phyloP scores from a whole-genome alignment of 1,140 invertebrate genomes.

The Drosophila yakuba region DNA sequence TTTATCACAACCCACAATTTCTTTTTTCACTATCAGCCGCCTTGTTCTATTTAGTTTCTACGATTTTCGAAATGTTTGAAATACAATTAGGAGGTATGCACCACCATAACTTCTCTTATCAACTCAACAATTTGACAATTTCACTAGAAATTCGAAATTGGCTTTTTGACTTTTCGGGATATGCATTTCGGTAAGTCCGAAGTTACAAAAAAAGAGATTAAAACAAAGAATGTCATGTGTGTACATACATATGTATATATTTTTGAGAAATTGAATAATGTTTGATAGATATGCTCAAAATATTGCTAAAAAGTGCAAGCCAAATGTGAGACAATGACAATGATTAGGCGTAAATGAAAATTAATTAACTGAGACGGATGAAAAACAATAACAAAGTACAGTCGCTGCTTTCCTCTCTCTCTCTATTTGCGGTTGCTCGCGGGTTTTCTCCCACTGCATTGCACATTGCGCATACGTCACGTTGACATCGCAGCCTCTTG shows the following conservation, averaged over 20 bases:
- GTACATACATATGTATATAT: not conserved
- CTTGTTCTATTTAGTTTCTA: not conserved
- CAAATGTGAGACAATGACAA: constrained; percentile 44
- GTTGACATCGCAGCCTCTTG: constrained; percentile 27
- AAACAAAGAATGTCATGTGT: too few species aligned
- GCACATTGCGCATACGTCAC: constrained; percentile 64
- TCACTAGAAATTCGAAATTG: not conserved
- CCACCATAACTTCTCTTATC: constrained; percentile 5
- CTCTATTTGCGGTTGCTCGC: not conserved
- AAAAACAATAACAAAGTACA: constrained; percentile 25
- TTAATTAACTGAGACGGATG: constrained; percentile 43
- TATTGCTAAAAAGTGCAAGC: too few species aligned
- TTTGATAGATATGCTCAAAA: too few species aligned
- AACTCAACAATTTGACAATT: not conserved
- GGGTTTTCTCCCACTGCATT: not conserved
- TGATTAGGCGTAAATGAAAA: constrained; percentile 57
- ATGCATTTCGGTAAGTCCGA: constrained; percentile 24
- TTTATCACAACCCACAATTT: constrained; percentile 10
- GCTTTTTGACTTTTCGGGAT: constrained; percentile 39
- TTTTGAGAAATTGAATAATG: not conserved
- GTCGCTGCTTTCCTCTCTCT: not conserved
- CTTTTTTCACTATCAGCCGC: not conserved
- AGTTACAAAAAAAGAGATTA: not conserved
- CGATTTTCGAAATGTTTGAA: constrained; percentile 3
- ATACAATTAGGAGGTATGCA: not conserved